phyloP scores from a whole-genome alignment of 2,113 vertebrate species.

The human region DNA sequence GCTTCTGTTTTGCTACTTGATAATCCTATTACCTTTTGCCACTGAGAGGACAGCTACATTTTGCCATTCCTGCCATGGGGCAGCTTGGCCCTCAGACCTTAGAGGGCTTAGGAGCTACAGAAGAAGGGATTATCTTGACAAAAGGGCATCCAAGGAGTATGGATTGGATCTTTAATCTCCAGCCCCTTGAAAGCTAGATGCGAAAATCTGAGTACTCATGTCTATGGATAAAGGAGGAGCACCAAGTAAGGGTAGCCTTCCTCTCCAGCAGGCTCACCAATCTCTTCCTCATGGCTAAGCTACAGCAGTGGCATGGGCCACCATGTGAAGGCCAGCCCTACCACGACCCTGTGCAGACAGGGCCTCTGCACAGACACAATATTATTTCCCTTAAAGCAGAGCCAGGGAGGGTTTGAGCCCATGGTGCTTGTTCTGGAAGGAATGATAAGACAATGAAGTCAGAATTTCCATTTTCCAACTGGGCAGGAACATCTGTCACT shows the following conservation, averaged over 20 bases:
- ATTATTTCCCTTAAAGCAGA: neutral
- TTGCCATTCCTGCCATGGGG: rapidly evolving
- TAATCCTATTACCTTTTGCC: rapidly evolving
- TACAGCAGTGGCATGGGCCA: rapidly evolving
- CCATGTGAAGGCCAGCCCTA: rapidly evolving
- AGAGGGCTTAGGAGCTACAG: neutral
- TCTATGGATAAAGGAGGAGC: neutral
- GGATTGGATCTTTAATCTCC: neutral
- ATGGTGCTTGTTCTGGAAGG: neutral
- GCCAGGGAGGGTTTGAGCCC: neutral
- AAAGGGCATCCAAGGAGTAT: neutral
- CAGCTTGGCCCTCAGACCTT: neutral
- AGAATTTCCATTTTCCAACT: neutral
- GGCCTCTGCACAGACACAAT: neutral
- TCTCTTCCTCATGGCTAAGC: neutral
- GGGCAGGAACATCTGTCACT: neutral
- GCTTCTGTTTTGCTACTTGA: neutral
- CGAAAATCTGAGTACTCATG: neutral
- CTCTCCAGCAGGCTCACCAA: rapidly evolving
- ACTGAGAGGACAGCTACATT: neutral
- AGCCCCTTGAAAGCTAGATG: neutral
- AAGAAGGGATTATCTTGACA: neutral
- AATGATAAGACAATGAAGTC: rapidly evolving
- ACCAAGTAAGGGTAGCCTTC: neutral
- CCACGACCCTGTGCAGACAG: rapidly evolving